Evolutionary conservation across 23 tunicate genomes (phyloP), one percentile per base, ranked within the genome.

Genomic region (Botrylloides violaceus): DNA sequence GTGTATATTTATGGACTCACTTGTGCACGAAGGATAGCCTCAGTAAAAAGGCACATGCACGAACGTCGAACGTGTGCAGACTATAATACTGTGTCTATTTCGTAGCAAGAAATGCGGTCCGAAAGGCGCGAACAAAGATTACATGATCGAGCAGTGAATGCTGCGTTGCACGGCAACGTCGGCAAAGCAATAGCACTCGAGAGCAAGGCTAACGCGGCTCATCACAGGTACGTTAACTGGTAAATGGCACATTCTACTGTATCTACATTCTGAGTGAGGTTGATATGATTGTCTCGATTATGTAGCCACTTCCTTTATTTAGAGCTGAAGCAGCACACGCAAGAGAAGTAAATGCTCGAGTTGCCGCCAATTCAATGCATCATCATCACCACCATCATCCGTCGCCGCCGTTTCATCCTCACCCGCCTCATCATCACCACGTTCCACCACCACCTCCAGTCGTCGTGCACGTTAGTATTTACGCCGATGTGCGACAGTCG

Each of bases 301-400:
- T n/a, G n/a, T n/a, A n/a, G n/a, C n/a, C n/a, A n/a, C n/a, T n/a
- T n/a, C n/a, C n/a, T n/a, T n/a, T n/a, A 7, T 43, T 9, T 43
- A 88, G 96, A 73, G 96, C 96, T 2, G 84, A 88, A 26, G 80
- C 49, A 29, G 96, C 96, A 9, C 84, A 77, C 49, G 61, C 60
- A 34, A 80, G 96, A 31, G 80, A 82, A 53, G 64, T 71, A 30
- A 49, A 80, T 19, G 77, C 76, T 15, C 79, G 82, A 18, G 60
- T 66, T 5, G 78, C 88, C 9, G 96, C 96, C 6, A 65, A 73
- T 4, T 53, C 75, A 7, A 34, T 82, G 9, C 96, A 82, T 36
- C 86, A 86, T 32, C 65, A 53, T 19, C 79, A 86, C 59, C 81
- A 70, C 59, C 94, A 59, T 39, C 55, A 49, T 0, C 85, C 72